A percentile compares a stretch with the other conserved stretches of the same genome.
Conservation (phyloP, 2,113 vertebrate species). For the Atherinomorus stipes region DNA sequence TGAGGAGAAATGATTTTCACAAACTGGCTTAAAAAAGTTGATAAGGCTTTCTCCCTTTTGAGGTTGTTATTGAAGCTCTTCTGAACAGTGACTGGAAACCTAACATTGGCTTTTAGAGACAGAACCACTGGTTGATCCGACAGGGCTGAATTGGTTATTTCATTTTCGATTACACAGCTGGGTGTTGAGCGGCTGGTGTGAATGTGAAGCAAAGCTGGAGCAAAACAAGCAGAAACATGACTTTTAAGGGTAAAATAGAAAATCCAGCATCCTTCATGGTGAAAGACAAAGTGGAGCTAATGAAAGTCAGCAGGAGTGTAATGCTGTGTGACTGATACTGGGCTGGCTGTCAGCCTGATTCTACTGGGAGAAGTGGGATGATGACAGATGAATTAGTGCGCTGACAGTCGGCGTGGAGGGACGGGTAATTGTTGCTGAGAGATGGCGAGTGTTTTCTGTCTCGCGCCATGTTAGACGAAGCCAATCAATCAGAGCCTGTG, state of each 20-base stretch:
- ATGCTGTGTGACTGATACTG: constrained; percentile 72
- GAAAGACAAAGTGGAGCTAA: constrained; percentile 62
- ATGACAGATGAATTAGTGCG: constrained; percentile 77
- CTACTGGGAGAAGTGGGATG: constrained; percentile 69
- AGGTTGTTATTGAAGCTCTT: not conserved
- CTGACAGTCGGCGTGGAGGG: constrained; percentile 60
- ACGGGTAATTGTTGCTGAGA: constrained; percentile 73
- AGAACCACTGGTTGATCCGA: constrained; percentile 15
- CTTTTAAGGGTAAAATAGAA: constrained; percentile 39
- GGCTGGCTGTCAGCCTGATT: constrained; percentile 63
- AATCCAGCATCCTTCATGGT: constrained; percentile 35
- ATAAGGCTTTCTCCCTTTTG: too few species aligned
- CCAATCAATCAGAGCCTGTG: constrained; percentile 66
- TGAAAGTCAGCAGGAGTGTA: constrained; percentile 64
- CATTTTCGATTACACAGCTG: not conserved
- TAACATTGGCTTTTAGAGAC: not conserved
- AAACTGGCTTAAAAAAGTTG: too few species aligned
- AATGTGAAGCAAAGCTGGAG: constrained; percentile 14
- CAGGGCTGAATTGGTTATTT: constrained; percentile 6
- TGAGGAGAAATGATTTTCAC: too few species aligned
- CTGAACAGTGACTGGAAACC: not conserved
- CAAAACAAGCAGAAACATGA: constrained; percentile 38
- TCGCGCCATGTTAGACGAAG: constrained; percentile 37
- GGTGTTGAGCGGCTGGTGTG: constrained; percentile 3
- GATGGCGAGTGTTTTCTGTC: constrained; percentile 65